Percentiles rank a stretch among this genome's conserved stretches.
These are phyloP conservation scores for Petroica traversi DNA, from an alignment of 2,113 vertebrate genomes.

Conservation along the genomic window DNA sequence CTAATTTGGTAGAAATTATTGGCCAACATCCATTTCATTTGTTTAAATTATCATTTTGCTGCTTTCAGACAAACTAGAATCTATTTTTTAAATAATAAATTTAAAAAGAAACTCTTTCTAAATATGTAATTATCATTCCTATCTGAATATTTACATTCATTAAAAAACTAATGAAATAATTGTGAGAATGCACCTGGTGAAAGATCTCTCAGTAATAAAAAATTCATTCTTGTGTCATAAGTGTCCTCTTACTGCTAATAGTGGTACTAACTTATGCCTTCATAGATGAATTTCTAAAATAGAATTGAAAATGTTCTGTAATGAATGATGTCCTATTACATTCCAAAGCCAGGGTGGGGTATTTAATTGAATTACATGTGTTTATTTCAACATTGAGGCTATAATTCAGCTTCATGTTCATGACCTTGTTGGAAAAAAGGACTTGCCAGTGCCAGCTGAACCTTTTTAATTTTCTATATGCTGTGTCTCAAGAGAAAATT, in stretches of 20 bases:
- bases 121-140: background rate
- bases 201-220: background rate
- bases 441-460: background rate
- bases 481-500: background rate
- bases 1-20: background rate
- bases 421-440: background rate
- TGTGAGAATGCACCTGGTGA: background rate
- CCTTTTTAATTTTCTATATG: background rate
- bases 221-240: background rate
- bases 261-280: background rate
- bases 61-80: background rate
- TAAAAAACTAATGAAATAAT: background rate
- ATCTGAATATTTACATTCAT: background rate
- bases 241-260: background rate
- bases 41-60: background rate
- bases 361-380: background rate
- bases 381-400: background rate
- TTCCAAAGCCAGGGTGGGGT: background rate
- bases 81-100: background rate
- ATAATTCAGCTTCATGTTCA: background rate
- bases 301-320: background rate
- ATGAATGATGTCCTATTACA: background rate
- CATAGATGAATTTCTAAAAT: background rate
- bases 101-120: background rate
- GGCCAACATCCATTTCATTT: background rate